Evolutionary conservation across 2,113 vertebrate species (phyloP), one percentile per base, ranked within the genome.

Genomic region (Dicaeum eximium): DNA sequence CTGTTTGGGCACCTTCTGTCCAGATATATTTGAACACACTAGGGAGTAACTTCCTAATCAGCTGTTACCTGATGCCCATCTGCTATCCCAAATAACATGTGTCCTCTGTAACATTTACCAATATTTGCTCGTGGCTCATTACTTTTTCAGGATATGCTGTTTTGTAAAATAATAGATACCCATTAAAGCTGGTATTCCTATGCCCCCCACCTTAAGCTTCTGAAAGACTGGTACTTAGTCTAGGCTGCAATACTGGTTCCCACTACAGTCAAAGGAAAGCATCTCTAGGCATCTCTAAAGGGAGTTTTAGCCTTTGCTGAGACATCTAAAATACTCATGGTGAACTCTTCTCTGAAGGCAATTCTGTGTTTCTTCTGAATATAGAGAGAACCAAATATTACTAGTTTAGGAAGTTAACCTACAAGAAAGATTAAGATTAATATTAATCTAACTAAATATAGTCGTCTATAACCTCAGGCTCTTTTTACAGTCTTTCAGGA

Each of bases 61-160:
- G 78, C 38, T 95, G 78, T 87, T 94, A 95, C 84, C 70, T 97
- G 87, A 90, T 58, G 45, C 77, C 81, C 93, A 91, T 95, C 94
- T 96, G 93, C 84, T 94, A 56, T 83, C 54, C 54, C 79, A 89
- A 86, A 94, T 66, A 80, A 48, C 45, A 50, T 70, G 71, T 87
- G 81, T 93, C 71, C 85, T 90, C 66, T 91, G 18, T n/a, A 90
- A 71, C 57, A 82, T 56, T 91, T 93, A 82, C 57, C 72, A 90
- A n/a, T 85, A 82, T 75, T 82, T 87, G 21, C 47, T 82, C 1
- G 10, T 78, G 53, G 71, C 13, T 89, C 57, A 50, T 91, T 93
- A 74, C 61, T 64, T 93, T 69, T 67, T 18, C 18, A 86, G 50
- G 62, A 33, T 77, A 88, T 20, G 25, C 23, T 78, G 22, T 33